phyloP scores from a whole-genome alignment of 2,888 invertebrate genomes.

The Eremobia ochroleuca region DNA sequence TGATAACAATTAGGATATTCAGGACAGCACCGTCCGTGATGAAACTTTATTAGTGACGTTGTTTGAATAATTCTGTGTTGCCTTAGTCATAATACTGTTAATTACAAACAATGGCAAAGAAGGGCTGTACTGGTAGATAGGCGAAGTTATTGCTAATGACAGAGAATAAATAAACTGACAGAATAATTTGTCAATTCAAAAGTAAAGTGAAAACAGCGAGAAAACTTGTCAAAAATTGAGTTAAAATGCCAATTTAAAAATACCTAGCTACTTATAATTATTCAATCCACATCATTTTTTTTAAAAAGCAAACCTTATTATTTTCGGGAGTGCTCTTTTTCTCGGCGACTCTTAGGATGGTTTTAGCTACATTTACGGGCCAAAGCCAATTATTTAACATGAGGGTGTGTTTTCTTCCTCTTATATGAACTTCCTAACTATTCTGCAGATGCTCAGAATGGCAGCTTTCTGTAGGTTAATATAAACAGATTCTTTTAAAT shows the following conservation, averaged over 20 bases:
- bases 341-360: neutral
- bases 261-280: neutral
- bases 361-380: neutral
- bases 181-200: neutral
- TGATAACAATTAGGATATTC: conserved; percentile 41
- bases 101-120: conserved; percentile 17
- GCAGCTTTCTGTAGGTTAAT: no score
- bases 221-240: neutral
- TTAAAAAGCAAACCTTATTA: no score
- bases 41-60: conserved; percentile 41
- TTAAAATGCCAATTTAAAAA: neutral
- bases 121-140: neutral
- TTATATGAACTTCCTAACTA: no score
- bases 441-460: no score
- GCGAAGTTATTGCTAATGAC: neutral
- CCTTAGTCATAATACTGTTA: conserved; percentile 23
- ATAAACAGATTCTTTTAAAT: no score
- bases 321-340: neutral
- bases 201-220: neutral
- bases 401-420: no score
- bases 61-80: conserved; percentile 49
- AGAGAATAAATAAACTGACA: no score
- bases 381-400: neutral
- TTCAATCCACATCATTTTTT: neutral
- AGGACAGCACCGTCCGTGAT: conserved; percentile 27